Evolutionary conservation across 2,797 vertebrate species (phyloP).

Genomic region (Gouania willdenowi): DNA sequence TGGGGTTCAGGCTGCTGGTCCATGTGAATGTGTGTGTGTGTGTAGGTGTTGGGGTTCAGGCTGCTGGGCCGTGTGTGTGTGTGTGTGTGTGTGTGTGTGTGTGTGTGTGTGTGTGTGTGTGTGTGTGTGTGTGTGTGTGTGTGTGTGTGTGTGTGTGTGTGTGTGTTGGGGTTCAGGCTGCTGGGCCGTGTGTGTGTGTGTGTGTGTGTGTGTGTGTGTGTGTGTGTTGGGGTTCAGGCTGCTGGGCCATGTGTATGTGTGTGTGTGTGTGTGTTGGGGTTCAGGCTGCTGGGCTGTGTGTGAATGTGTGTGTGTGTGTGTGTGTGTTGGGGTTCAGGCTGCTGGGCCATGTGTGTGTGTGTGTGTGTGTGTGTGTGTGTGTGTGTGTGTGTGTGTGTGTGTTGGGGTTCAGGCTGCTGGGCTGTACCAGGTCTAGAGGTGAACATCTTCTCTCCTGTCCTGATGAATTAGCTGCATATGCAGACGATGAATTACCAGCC

Average conservation of each 20-base stretch:
- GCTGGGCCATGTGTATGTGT: too few relatives aligned
- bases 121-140: slow-evolving; percentile 5
- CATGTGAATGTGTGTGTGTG: too few relatives aligned
- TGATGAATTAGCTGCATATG: slow-evolving; percentile 97
- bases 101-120: slow-evolving; percentile 6
- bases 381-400: slow-evolving; percentile 7
- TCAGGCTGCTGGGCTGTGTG: too few relatives aligned
- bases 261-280: too few relatives aligned
- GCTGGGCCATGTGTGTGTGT: too few relatives aligned
- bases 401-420: slow-evolving; percentile 20
- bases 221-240: too few relatives aligned
- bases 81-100: slow-evolving; percentile 21
- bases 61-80: too few relatives aligned
- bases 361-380: slow-evolving; percentile 19
- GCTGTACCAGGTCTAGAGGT: slow-evolving; percentile 70
- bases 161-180: slow-evolving; percentile 1
- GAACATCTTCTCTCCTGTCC: slow-evolving; percentile 72
- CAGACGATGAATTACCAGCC: slow-evolving; percentile 91
- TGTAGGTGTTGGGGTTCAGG: too few relatives aligned
- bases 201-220: slow-evolving; percentile 18
- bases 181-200: slow-evolving; percentile 24
- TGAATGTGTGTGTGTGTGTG: slow-evolving; percentile 23
- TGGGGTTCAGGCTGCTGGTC: too few relatives aligned
- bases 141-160: slow-evolving; percentile 19
- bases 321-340: too few relatives aligned